Conservation (phyloP, 1,140 invertebrate species). For the Nephotettix cincticeps region DNA sequence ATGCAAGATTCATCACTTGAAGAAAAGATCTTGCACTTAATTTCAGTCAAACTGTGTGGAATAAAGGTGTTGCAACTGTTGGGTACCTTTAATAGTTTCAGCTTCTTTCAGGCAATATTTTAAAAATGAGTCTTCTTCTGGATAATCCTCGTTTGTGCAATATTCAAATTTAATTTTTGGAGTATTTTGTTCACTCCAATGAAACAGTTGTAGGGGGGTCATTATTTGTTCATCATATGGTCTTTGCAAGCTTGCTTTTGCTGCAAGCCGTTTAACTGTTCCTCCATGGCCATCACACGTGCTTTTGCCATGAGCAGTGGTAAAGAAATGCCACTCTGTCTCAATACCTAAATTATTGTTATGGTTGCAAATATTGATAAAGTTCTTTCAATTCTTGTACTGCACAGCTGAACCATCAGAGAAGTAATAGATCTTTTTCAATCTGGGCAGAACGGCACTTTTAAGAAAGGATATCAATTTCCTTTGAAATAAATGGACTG, state of each 20-base stretch:
- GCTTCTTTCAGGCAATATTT: neutral
- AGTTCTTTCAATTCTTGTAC: neutral
- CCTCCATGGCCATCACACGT: neutral
- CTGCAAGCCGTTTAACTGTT: neutral
- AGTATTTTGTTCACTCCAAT: neutral
- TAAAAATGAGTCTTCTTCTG: neutral
- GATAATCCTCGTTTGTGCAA: neutral
- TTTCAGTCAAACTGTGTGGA: neutral
- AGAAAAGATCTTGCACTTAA: neutral
- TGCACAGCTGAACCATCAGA: neutral
- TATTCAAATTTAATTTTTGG: neutral
- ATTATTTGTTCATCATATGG: neutral
- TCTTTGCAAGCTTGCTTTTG: conserved; percentile 15
- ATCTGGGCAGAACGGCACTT: neutral
- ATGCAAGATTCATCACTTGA: neutral
- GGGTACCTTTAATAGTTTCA: neutral
- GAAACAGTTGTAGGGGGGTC: neutral
- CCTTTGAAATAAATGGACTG: too few relatives aligned
- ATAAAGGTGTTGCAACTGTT: neutral
- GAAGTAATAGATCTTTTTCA: conserved; percentile 2
- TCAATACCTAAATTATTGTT: too few relatives aligned
- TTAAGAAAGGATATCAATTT: neutral
- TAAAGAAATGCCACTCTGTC: neutral
- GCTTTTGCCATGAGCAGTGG: neutral
- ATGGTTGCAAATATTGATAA: conserved; percentile 10